Evolutionary conservation across 2,113 vertebrate species (phyloP).

Genomic region (Solenodon paradoxus): DNA sequence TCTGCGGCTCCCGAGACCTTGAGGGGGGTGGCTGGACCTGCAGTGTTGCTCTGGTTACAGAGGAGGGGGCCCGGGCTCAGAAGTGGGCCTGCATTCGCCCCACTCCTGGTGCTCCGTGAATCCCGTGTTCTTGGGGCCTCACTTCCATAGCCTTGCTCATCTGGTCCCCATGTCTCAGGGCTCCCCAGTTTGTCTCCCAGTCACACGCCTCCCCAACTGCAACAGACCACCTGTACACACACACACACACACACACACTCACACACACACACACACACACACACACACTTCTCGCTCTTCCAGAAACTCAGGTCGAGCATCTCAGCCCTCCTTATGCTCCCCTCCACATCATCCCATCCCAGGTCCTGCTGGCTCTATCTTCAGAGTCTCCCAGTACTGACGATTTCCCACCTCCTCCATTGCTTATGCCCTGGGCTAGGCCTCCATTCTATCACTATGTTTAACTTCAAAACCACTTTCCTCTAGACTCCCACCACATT

Average conservation of each 20-base stretch:
- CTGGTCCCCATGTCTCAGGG: neutral
- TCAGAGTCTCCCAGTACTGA: neutral
- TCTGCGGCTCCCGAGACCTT: neutral
- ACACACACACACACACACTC: too few species aligned
- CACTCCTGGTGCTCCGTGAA: neutral
- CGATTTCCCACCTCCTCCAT: neutral
- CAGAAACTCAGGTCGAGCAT: neutral
- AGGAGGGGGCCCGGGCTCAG: neutral
- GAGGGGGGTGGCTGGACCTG: neutral
- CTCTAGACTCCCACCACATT: neutral
- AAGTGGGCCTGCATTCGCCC: neutral
- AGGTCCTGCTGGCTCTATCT: neutral
- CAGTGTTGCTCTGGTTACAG: neutral
- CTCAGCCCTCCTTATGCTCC: neutral
- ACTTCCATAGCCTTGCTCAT: neutral
- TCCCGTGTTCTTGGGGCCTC: neutral
- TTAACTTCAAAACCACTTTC: too few species aligned
- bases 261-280: neutral
- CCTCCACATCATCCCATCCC: accelerated
- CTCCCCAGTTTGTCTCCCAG: neutral
- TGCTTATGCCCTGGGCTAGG: neutral
- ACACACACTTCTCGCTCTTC: accelerated
- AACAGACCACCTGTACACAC: neutral
- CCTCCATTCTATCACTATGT: too few species aligned
- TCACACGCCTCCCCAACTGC: neutral